Base-by-base conservation (phyloP, 2,797 vertebrate species). In the Synaphobranchus kaupii region DNA sequence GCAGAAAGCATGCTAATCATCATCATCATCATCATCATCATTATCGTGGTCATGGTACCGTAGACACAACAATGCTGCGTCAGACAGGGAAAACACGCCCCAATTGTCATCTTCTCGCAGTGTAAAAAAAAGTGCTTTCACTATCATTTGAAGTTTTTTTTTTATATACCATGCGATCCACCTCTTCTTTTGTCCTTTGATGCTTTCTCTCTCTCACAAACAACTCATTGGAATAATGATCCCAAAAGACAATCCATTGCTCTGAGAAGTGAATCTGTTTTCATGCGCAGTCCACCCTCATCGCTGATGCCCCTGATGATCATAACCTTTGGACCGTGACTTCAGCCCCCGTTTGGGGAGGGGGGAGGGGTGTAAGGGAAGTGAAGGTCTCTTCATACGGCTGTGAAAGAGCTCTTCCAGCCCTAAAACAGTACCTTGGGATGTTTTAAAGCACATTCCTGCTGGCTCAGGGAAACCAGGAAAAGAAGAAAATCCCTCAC, bases 391-490 rank as follows among this genome's bases (percentile, higher is more conserved):
- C 68, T 71, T 80, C 58, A 71, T 50, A 68, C 86, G 31, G 39
- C 13, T 86, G 47, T 86, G 82, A 83, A 89, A 91, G 78, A 50
- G 58, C 87, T 88, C 86, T 87, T 82, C 86, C 86, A 90, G 86
- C 88, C 84, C 89, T 86, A 58, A 52, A 0, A 0, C 60, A 82
- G 87, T 88, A 88, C 84, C 84, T 0, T 13, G 86, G 86, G 85
- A 84, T 83, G 86, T 44, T 86, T 89, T 82, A 76, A 84, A 54
- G 83, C 44, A 63, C 56, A 63, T 89, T 84, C 89, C 68, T 86
- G 88, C 76, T 81, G 85, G 54, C 7, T 31, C 86, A 15, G 88
- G 81, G 76, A 25, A 63, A 66, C 3, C 66, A 84, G 47, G 0
- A 39, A 60, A 84, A 71, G 15, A 87, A 87, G 85, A 54, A 81